Base-by-base conservation (phyloP, 1,140 invertebrate genomes). In the Penaeus chinensis region DNA sequence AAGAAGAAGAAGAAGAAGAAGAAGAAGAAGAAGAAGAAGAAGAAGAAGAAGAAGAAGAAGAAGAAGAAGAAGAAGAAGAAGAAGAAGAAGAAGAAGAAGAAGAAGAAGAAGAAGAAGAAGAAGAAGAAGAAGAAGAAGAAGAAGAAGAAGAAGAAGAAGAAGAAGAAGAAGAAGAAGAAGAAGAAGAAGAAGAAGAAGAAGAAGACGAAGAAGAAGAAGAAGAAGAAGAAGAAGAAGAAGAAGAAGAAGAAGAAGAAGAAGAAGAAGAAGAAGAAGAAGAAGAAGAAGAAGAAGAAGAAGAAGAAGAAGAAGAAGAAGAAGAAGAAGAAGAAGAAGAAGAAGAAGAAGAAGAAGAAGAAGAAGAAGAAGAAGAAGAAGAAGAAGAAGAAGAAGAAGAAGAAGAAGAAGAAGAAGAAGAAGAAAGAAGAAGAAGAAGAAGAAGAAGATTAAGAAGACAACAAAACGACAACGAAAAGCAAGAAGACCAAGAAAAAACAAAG, bases 351-450 rank as follows among this genome's bases (percentile, higher is more conserved):
- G 20, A 42, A 82, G 62, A 82, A 42, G 20, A 22, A 82, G 61
- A 82, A 22, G 32, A 32, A 65, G 80, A 82, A 22, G 37, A 8
- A 8, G 37, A 42, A 42, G 37, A 42, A 7, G 37, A 42, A 32
- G 32, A 32, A 32, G 32, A 32, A 32, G 32, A 66, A 66, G 20
- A 66, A 66, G 20, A 66, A 66, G 5, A 66, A 66, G 20, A 66
- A 66, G 20, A 13, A 66, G 20, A 66, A 82, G 62, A 82, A 42
- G 20, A 42, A 82, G 62, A 82, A 42, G 20, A 22, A 82, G 61
- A n/a, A n/a, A n/a, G n/a, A n/a, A n/a, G 32, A 79, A 24, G 47
- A 79, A 60, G 32, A 27, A 81, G n/a, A 81, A 27, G 79, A 81
- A 61, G 61, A 61, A 60, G 79, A 81, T 27, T 18, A 82, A 22